Evolutionary conservation across 35 echinoderm and acorn worm species (phyloP).

Genomic region (Apostichopus californicus): DNA sequence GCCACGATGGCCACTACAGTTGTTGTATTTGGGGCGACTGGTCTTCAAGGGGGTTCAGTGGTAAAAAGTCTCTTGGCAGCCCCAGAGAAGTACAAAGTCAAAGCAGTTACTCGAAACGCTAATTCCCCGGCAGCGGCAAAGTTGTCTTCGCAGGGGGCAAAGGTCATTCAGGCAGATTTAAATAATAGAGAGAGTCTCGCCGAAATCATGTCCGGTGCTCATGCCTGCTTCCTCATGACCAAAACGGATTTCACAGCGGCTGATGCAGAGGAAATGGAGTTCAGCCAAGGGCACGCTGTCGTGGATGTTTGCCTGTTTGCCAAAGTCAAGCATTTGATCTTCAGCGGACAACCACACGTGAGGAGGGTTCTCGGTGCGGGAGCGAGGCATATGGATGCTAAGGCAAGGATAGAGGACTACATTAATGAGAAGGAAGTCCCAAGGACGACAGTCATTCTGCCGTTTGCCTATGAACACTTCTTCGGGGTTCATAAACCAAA

Average conservation of each 20-base stretch:
- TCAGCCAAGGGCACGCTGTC: constrained; percentile 72
- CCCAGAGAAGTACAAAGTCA: constrained; percentile 65
- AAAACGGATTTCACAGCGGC: constrained; percentile 52
- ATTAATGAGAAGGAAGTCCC: constrained; percentile 89
- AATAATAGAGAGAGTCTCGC: constrained; percentile 72
- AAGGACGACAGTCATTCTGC: constrained; percentile 76
- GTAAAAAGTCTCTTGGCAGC: constrained; percentile 52
- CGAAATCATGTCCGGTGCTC: constrained; percentile 59
- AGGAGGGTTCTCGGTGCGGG: constrained; percentile 63
- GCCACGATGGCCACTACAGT: constrained; percentile 30
- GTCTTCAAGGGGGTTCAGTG: constrained; percentile 68
- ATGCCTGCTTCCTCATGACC: constrained; percentile 84
- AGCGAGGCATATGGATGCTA: constrained; percentile 77
- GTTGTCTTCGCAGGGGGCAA: constrained; percentile 24
- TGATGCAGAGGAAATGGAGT: constrained; percentile 73
- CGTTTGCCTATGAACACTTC: constrained; percentile 76
- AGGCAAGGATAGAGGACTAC: constrained; percentile 82
- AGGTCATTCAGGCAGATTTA: constrained; percentile 69
- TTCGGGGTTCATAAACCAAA: constrained; percentile 44
- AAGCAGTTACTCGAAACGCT: constrained; percentile 59
- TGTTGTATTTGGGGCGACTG: constrained; percentile 85
- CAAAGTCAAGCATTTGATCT: constrained; percentile 75
- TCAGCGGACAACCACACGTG: constrained; percentile 69
- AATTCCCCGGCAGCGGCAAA: constrained; percentile 52
- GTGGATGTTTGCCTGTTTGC: constrained; percentile 78